These are phyloP conservation scores for Drosophila nigromelanica DNA, from an alignment of 1,140 invertebrate species.

Conservation along the genomic window DNA sequence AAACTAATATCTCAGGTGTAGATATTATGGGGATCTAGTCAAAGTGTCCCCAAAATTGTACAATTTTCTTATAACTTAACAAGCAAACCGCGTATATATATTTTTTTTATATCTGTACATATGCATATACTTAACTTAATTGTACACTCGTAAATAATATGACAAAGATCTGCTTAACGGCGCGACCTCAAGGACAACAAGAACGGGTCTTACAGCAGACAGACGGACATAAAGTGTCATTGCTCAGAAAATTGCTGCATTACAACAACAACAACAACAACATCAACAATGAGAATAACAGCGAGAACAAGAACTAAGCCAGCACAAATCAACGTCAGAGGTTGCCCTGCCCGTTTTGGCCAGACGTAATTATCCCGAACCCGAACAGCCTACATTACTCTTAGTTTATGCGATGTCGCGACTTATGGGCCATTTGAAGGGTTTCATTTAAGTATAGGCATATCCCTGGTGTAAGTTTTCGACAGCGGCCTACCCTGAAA, in stretches of 20 bases:
- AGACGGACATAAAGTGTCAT: conserved; percentile 57
- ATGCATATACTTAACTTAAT: not conserved
- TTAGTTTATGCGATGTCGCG: conserved; percentile 70
- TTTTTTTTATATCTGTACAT: not conserved
- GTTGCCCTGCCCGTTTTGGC: conserved; percentile 7
- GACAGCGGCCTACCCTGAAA: not conserved
- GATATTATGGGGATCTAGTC: no score
- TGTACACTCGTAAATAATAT: conserved; percentile 16
- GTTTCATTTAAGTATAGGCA: conserved; percentile 60
- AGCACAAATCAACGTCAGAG: conserved; percentile 10
- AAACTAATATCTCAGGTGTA: no score
- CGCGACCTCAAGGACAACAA: conserved; percentile 43
- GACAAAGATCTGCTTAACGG: conserved; percentile 29
- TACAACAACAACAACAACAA: conserved; percentile 22
- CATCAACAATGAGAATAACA: conserved; percentile 7
- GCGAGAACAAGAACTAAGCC: conserved; percentile 24
- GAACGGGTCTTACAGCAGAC: conserved; percentile 28
- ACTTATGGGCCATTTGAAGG: conserved; percentile 74
- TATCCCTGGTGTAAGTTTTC: not conserved
- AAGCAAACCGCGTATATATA: not conserved
- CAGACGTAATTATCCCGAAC: conserved; percentile 21
- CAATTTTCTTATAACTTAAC: conserved; percentile 10
- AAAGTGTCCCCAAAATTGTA: no score
- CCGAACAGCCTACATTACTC: conserved; percentile 34
- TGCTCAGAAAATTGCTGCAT: conserved; percentile 52